A percentile compares a stretch with the other conserved stretches of the same genome.
Evolutionary conservation across 2,113 vertebrate genomes (phyloP).

Genomic region (Elgaria multicarinata): DNA sequence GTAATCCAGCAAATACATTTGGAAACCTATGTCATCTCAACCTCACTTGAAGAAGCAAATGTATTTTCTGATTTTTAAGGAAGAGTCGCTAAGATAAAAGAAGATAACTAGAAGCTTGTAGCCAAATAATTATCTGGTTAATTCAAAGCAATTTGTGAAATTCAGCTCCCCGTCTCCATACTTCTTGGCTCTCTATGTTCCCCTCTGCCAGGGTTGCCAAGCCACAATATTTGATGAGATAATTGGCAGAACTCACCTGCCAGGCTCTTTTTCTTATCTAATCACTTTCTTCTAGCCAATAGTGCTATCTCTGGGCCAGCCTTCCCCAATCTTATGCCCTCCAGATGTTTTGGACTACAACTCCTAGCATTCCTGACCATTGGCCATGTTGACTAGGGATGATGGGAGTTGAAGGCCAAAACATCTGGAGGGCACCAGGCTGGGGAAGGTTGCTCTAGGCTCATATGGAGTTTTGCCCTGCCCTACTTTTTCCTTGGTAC

Average conservation of each 20-base stretch:
- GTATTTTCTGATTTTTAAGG: not conserved
- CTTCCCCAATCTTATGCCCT: too few species aligned
- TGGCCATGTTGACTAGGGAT: too few species aligned
- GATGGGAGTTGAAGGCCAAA: too few species aligned
- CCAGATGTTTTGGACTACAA: too few species aligned
- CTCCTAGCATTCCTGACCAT: too few species aligned
- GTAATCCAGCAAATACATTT: not conserved
- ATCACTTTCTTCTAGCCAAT: too few species aligned
- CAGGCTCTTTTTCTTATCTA: not conserved
- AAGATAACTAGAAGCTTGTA: not conserved
- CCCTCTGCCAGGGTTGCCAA: not conserved
- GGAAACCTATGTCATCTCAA: not conserved
- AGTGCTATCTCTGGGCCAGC: too few species aligned
- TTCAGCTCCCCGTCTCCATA: not conserved
- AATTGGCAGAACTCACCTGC: not conserved
- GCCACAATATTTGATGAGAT: not conserved
- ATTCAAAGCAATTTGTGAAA: not conserved
- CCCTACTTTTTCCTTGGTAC: too few species aligned
- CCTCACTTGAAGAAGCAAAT: not conserved
- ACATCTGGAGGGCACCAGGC: too few species aligned
- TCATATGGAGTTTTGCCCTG: too few species aligned
- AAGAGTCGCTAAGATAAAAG: not conserved
- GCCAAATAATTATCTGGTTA: not conserved
- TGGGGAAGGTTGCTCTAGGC: too few species aligned
- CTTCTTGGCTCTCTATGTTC: not conserved